phyloP scores from a whole-genome alignment of 2,888 invertebrate genomes.

The Chrysolina americana region DNA sequence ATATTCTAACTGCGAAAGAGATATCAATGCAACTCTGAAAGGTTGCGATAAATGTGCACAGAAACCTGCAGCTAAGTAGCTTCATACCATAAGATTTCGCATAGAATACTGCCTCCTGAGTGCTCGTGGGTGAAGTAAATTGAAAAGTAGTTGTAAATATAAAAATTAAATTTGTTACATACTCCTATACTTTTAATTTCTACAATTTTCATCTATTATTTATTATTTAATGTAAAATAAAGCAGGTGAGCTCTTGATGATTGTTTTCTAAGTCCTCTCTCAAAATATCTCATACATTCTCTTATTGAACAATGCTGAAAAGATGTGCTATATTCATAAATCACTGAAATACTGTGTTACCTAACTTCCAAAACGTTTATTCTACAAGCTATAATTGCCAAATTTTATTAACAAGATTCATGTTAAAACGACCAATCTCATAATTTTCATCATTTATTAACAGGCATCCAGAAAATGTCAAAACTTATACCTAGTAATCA shows the following conservation, averaged over 20 bases:
- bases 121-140: slow-evolving; percentile 48
- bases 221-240: slow-evolving; percentile 42
- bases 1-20: slow-evolving; percentile 88
- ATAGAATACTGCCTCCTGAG: slow-evolving; percentile 47
- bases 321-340: no score
- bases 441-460: no score
- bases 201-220: slow-evolving; percentile 32
- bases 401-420: no score
- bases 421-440: no score
- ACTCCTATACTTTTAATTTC: slow-evolving; percentile 45
- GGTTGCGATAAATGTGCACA: slow-evolving; percentile 48
- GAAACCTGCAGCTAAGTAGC: slow-evolving; percentile 31
- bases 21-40: slow-evolving; percentile 69
- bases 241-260: slow-evolving; percentile 33
- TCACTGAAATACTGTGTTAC: no score
- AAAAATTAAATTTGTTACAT: slow-evolving; percentile 51
- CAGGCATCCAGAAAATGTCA: no score
- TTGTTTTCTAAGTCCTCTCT: background rate
- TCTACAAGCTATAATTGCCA: no score
- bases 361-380: no score
- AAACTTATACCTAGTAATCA: no score
- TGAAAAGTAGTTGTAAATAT: slow-evolving; percentile 51
- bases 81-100: slow-evolving; percentile 33
- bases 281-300: background rate
- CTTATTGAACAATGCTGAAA: no score